Percentiles rank a stretch among this genome's conserved stretches.
phyloP scores from a whole-genome alignment of 2,113 vertebrate genomes.

The Hylia prasina region DNA sequence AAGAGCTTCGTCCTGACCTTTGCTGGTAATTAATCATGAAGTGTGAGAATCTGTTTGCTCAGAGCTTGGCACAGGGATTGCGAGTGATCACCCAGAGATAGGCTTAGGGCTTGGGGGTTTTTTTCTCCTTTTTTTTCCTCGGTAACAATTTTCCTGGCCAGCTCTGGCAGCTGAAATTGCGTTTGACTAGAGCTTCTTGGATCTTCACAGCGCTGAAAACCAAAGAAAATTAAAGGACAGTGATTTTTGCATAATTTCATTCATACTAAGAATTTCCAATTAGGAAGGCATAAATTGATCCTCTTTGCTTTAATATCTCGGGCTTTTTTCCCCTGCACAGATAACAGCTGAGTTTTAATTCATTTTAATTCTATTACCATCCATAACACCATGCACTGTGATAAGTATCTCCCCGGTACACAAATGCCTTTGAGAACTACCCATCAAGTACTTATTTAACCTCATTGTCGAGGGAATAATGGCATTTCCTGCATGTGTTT shows the following conservation, averaged over 20 bases:
- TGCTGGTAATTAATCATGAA: not conserved
- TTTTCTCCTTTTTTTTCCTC: not conserved
- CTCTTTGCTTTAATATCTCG: constrained; percentile 46
- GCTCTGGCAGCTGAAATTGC: not conserved
- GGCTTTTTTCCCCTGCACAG: not conserved
- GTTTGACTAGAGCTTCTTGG: not conserved
- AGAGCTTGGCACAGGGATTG: not conserved
- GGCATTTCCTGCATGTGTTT: constrained; percentile 22
- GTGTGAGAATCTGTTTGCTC: not conserved
- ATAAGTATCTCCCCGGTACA: constrained; percentile 46
- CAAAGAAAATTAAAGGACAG: constrained; percentile 45
- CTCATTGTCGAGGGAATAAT: constrained; percentile 27
- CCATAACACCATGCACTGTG: constrained; percentile 22
- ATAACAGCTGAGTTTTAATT: constrained; percentile 56
- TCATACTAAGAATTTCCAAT: constrained; percentile 43
- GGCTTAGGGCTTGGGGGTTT: fast-evolving
- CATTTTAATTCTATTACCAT: constrained; percentile 57
- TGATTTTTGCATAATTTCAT: constrained; percentile 48
- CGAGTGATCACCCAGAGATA: not conserved
- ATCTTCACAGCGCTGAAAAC: not conserved
- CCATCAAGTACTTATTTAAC: constrained; percentile 28
- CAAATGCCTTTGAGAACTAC: constrained; percentile 35
- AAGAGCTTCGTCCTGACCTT: not conserved
- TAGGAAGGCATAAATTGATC: constrained; percentile 51
- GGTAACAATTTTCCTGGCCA: not conserved